A percentile compares a stretch with the other conserved stretches of the same genome.
Evolutionary conservation across 2,797 vertebrate genomes (phyloP).

Genomic region (Cyprinella venusta): DNA sequence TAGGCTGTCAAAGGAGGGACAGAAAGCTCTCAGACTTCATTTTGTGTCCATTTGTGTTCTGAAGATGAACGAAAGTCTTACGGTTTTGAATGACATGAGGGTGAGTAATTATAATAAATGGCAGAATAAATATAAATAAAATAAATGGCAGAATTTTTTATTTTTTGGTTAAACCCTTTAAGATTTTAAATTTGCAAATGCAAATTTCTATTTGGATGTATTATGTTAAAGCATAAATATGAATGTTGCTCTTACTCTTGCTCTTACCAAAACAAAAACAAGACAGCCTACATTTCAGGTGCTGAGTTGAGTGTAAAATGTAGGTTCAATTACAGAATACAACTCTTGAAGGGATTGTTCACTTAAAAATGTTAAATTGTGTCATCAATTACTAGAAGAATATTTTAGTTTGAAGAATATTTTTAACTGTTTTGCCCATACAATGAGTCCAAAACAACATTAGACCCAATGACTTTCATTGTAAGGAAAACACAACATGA

Average conservation of each 20-base stretch:
- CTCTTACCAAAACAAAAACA: not conserved
- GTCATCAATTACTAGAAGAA: not conserved
- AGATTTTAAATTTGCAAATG: not conserved
- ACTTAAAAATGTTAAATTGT: not conserved
- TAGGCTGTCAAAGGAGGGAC: not conserved
- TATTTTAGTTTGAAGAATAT: not conserved
- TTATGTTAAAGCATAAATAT: conserved; percentile 1
- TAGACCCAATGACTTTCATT: not conserved
- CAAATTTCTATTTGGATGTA: not conserved
- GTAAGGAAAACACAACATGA: not conserved
- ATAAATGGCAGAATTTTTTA: not conserved
- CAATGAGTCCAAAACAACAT: not conserved
- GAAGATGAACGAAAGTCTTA: not conserved
- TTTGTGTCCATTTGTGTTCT: not conserved
- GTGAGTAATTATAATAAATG: not conserved
- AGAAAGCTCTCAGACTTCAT: not conserved
- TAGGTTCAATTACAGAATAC: not conserved
- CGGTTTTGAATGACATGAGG: not conserved
- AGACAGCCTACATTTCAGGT: not conserved
- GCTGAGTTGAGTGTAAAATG: not conserved
- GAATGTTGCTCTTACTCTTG: not conserved
- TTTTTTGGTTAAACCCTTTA: not conserved
- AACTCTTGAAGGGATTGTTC: not conserved
- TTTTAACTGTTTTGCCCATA: not conserved
- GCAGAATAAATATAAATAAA: too few relatives aligned